These are phyloP conservation scores for Peromyscus aztecus DNA, from an alignment of 2,797 vertebrate species.

Conservation along the genomic window DNA sequence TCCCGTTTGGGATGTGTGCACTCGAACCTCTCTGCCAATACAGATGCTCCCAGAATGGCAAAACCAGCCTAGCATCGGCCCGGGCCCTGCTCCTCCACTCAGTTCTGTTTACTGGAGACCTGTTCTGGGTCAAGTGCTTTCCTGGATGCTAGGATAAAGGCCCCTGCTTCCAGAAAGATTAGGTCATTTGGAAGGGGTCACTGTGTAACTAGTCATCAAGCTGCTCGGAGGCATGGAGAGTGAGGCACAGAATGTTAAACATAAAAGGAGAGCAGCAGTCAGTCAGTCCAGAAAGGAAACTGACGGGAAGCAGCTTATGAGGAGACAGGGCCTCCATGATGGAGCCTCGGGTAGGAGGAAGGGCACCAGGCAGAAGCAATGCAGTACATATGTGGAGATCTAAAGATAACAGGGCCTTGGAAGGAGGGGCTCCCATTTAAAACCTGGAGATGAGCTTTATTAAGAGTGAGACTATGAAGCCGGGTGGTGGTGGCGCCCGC, in stretches of 20 bases:
- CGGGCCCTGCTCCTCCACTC: neutral
- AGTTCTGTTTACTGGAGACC: neutral
- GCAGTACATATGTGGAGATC: neutral
- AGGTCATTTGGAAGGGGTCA: neutral
- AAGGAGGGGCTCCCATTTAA: neutral
- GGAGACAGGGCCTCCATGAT: neutral
- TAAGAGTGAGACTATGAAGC: neutral
- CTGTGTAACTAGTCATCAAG: neutral
- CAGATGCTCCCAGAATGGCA: neutral
- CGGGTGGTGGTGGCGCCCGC: too few species aligned
- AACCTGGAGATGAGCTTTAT: neutral
- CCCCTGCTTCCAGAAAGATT: neutral
- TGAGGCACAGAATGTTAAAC: too few species aligned
- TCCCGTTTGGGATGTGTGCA: neutral
- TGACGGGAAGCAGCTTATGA: neutral
- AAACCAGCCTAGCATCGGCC: neutral
- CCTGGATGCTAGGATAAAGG: neutral
- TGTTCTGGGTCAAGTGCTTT: neutral
- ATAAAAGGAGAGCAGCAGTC: neutral
- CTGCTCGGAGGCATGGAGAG: neutral
- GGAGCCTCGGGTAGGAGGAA: neutral
- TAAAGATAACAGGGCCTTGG: neutral
- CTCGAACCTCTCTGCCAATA: neutral
- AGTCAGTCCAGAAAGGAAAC: neutral
- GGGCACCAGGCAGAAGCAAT: neutral